Conservation (phyloP, 53 echinoderm and acorn worm genomes). For the Zoroaster sp. region DNA sequence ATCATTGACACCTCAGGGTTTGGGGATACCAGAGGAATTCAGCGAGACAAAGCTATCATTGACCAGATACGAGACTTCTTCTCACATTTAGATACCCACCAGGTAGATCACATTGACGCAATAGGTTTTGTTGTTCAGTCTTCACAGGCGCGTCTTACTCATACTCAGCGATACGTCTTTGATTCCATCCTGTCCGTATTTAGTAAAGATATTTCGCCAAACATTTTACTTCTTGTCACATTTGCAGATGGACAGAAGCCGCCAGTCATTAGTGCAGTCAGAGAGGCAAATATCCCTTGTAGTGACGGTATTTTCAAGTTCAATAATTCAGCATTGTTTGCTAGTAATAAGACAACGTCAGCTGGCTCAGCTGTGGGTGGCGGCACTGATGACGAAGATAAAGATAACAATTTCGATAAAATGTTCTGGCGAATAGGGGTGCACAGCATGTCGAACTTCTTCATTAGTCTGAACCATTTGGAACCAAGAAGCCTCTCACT, state of each 20-base stretch:
- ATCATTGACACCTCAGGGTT: slow-evolving; percentile 79
- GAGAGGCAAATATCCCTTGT: slow-evolving; percentile 57
- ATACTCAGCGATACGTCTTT: slow-evolving; percentile 66
- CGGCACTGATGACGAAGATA: neutral
- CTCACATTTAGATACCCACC: slow-evolving; percentile 15
- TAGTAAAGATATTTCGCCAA: slow-evolving; percentile 66
- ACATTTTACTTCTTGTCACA: slow-evolving; percentile 66
- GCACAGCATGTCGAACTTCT: slow-evolving; percentile 52
- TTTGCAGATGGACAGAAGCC: slow-evolving; percentile 71
- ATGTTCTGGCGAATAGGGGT: slow-evolving; percentile 67
- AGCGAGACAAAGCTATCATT: slow-evolving; percentile 65
- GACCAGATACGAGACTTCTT: slow-evolving; percentile 69
- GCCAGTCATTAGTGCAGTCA: slow-evolving; percentile 55
- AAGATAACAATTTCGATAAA: slow-evolving; percentile 1
- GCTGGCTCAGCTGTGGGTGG: neutral
- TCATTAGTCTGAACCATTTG: slow-evolving; percentile 12
- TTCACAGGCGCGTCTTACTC: slow-evolving; percentile 58
- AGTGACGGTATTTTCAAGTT: slow-evolving; percentile 58
- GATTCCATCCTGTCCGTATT: slow-evolving; percentile 63
- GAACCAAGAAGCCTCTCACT: slow-evolving; percentile 55
- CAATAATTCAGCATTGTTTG: slow-evolving; percentile 75
- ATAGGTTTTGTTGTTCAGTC: slow-evolving; percentile 73
- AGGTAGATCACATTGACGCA: slow-evolving; percentile 68
- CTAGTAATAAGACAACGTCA: neutral
- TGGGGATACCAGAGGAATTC: slow-evolving; percentile 74